These are phyloP conservation scores for Holcopasites calliopsidis DNA, from an alignment of 1,140 invertebrate genomes.

Conservation along the genomic window DNA sequence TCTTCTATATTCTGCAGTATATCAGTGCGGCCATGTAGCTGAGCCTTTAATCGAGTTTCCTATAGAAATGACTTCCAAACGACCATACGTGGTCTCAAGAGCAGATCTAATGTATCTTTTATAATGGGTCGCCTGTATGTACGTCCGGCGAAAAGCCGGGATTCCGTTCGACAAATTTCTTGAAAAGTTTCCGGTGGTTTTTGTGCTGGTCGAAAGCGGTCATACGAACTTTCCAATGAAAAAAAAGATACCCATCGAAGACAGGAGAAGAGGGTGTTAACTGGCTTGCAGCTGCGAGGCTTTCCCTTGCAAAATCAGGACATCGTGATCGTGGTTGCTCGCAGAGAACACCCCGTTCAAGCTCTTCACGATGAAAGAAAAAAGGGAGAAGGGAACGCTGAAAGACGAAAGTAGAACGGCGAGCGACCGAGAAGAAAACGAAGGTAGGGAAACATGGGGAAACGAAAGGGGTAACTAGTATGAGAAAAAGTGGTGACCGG, in stretches of 20 bases:
- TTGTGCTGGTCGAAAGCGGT: neutral
- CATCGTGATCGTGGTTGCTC: conserved; percentile 8
- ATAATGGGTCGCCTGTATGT: neutral
- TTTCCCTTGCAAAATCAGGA: neutral
- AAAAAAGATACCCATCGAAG: neutral
- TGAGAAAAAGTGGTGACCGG: neutral
- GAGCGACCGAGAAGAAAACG: neutral
- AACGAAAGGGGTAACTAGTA: conserved; percentile 7
- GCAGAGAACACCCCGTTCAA: neutral
- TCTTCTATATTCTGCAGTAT: too few relatives aligned
- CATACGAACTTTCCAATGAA: neutral
- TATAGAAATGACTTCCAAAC: neutral
- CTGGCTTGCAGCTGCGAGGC: neutral
- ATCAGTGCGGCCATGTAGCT: too few relatives aligned
- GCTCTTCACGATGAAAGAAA: neutral
- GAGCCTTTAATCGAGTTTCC: neutral
- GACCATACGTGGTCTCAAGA: neutral
- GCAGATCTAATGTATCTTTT: neutral
- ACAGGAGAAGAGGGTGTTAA: neutral
- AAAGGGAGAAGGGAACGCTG: neutral
- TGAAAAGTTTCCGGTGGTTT: neutral
- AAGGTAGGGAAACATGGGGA: neutral
- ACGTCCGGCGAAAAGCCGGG: neutral
- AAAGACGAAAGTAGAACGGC: conserved; percentile 14
- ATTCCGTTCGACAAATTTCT: neutral